These are phyloP conservation scores for Pipa parva DNA, from an alignment of 2,113 vertebrate species.

Conservation along the genomic window DNA sequence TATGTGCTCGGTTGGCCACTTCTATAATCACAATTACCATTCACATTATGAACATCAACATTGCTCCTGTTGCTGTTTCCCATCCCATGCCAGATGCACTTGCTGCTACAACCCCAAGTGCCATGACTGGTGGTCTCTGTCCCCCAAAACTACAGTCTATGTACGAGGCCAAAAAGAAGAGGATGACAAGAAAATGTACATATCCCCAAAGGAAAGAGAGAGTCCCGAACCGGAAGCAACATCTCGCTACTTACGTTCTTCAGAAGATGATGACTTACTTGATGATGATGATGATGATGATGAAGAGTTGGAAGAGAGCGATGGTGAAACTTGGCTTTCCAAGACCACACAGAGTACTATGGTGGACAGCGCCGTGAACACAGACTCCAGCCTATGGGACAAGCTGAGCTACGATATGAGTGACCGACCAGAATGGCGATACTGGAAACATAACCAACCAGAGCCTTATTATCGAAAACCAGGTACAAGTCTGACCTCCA, in stretches of 20 bases:
- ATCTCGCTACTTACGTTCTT: slow-evolving; percentile 11
- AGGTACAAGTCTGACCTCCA: too few relatives aligned
- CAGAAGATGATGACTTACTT: slow-evolving; percentile 29
- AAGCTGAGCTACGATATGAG: slow-evolving; percentile 36
- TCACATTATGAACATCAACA: background rate
- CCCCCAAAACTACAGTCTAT: slow-evolving; percentile 30
- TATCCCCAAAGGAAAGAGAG: slow-evolving; percentile 39
- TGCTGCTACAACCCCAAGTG: slow-evolving; percentile 41
- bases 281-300: slow-evolving; percentile 40
- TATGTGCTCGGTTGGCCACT: background rate
- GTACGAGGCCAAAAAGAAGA: slow-evolving; percentile 33
- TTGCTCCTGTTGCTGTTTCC: slow-evolving; percentile 41
- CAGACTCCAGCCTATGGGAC: slow-evolving; percentile 45
- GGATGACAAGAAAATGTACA: slow-evolving; percentile 25
- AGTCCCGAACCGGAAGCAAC: background rate
- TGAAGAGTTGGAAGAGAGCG: slow-evolving; percentile 36
- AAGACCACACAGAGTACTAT: slow-evolving; percentile 25
- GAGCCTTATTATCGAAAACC: slow-evolving; percentile 59
- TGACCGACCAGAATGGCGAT: slow-evolving; percentile 61
- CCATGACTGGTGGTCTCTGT: slow-evolving; percentile 51
- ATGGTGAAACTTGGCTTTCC: slow-evolving; percentile 5
- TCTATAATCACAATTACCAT: slow-evolving; percentile 30
- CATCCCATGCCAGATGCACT: slow-evolving; percentile 33
- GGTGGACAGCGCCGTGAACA: slow-evolving; percentile 52
- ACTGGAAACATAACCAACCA: slow-evolving; percentile 67